These are phyloP conservation scores for Falco columbarius DNA, from an alignment of 2,797 vertebrate genomes.

Conservation along the genomic window DNA sequence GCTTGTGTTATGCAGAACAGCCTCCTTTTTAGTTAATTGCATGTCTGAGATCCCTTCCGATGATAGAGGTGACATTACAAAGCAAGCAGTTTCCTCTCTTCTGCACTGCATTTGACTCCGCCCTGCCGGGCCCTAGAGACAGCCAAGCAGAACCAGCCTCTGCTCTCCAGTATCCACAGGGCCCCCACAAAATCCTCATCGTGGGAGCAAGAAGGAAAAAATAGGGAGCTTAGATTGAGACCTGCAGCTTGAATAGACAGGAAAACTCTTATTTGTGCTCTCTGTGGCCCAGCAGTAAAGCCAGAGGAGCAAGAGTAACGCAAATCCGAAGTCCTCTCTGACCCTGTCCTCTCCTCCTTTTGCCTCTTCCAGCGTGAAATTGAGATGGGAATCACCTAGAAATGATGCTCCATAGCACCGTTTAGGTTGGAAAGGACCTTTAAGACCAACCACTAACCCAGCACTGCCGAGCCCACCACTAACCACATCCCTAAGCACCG, in stretches of 20 bases:
- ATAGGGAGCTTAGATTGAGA: not conserved
- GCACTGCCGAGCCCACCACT: too few relatives aligned
- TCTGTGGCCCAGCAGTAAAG: not conserved
- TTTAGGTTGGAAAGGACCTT: too few relatives aligned
- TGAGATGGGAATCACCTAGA: not conserved
- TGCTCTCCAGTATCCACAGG: not conserved
- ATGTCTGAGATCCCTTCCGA: not conserved
- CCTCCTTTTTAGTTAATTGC: conserved; percentile 38
- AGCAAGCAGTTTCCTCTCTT: not conserved
- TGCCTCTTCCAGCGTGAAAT: not conserved
- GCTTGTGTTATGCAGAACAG: conserved; percentile 27
- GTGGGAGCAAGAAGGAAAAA: not conserved
- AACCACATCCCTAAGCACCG: too few relatives aligned
- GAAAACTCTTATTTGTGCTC: not conserved
- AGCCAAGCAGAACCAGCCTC: not conserved
- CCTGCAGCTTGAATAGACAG: not conserved
- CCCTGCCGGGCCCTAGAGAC: not conserved
- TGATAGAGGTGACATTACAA: not conserved
- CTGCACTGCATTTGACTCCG: not conserved
- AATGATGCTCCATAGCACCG: not conserved
- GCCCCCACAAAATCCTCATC: not conserved
- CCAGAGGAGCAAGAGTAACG: not conserved
- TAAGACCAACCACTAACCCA: too few relatives aligned
- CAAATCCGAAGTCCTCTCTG: not conserved
- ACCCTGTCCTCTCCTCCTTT: not conserved